Percentiles rank a stretch among this genome's conserved stretches.
Evolutionary conservation across 1,140 invertebrate genomes (phyloP).

Genomic region (Yoshiicerus persimilis): DNA sequence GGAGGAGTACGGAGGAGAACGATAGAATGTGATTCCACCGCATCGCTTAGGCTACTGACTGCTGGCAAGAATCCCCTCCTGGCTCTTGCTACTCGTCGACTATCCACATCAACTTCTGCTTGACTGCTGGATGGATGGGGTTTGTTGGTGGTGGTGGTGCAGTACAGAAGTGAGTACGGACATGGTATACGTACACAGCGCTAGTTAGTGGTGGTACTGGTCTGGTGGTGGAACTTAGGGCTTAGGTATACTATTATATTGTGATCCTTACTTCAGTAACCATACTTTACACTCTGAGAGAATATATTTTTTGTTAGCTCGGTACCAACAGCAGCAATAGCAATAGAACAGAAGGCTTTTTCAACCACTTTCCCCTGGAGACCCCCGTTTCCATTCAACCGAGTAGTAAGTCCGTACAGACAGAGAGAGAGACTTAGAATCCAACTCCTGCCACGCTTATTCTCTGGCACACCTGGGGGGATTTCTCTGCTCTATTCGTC

Average conservation of each 20-base stretch:
- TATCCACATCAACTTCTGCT: conserved; percentile 11
- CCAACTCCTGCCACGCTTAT: conserved; percentile 16
- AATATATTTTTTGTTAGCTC: conserved; percentile 10
- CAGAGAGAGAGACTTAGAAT: conserved; percentile 14
- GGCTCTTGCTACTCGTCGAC: conserved; percentile 19
- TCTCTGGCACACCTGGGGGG: conserved; percentile 11
- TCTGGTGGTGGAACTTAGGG: not conserved
- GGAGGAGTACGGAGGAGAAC: conserved; percentile 16
- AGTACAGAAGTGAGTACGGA: not conserved
- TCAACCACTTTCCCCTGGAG: conserved; percentile 14
- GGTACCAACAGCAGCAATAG: conserved; percentile 9
- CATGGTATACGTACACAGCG: not conserved
- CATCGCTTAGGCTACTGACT: conserved; percentile 18
- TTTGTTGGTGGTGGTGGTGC: conserved; percentile 11
- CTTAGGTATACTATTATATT: not conserved
- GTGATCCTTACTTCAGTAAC: not conserved
- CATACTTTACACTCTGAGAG: conserved; percentile 12
- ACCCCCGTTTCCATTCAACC: conserved; percentile 20
- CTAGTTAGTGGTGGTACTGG: not conserved
- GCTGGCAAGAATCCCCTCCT: conserved; percentile 15
- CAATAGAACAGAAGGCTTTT: conserved; percentile 19
- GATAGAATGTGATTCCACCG: conserved; percentile 16
- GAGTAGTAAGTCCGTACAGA: conserved; percentile 14
- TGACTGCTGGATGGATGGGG: conserved; percentile 8
- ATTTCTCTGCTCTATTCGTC: conserved; percentile 1